phyloP scores from a whole-genome alignment of 2,797 vertebrate genomes.

The Neomorphus geoffroyi region DNA sequence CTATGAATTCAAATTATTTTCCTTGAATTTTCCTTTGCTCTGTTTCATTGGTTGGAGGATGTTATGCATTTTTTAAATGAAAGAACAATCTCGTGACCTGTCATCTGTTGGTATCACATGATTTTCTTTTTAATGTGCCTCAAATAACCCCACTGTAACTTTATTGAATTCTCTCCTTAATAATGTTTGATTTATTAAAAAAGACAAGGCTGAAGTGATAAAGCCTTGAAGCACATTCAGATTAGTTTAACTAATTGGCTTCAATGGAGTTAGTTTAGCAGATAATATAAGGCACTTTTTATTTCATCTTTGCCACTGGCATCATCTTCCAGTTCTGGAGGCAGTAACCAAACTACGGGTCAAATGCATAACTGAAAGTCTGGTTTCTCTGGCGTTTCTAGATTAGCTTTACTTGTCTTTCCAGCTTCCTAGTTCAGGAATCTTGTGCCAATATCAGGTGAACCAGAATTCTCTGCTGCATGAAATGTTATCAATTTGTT shows the following conservation, averaged over 20 bases:
- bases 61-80: background rate
- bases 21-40: background rate
- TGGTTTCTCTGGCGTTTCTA: background rate
- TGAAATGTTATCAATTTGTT: background rate
- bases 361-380: background rate
- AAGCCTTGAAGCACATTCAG: background rate
- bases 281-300: background rate
- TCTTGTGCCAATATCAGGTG: background rate
- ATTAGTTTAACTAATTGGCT: background rate
- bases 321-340: background rate
- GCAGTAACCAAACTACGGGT: background rate
- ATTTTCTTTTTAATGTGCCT: background rate
- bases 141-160: background rate
- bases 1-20: background rate
- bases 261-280: background rate
- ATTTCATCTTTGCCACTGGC: background rate
- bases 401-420: background rate
- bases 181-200: conserved; percentile 1
- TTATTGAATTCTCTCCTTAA: background rate
- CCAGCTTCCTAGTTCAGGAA: background rate
- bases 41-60: background rate
- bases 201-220: background rate
- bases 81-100: background rate
- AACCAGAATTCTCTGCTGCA: background rate
- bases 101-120: background rate